Conservation (phyloP, 2,888 invertebrate species). For the Folsomia candida region DNA sequence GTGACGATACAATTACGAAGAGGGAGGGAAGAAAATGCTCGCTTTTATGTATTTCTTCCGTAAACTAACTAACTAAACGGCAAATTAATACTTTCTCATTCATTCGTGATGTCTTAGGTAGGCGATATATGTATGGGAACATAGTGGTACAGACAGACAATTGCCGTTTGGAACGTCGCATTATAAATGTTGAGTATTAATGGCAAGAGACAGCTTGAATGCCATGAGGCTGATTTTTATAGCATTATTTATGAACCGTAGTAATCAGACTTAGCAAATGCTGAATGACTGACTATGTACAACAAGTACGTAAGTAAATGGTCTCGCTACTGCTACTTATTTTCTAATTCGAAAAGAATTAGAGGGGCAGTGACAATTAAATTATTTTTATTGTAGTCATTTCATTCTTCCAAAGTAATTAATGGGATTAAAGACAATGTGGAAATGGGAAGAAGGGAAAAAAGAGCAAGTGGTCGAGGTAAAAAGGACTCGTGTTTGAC, state of each 20-base stretch:
- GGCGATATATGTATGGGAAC: no score
- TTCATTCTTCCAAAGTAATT: not conserved
- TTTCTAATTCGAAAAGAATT: not conserved
- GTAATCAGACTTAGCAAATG: not conserved
- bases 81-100: not conserved
- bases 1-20: not conserved
- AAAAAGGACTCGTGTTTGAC: no score
- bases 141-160: no score
- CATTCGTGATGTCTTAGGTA: not conserved
- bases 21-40: constrained; percentile 12
- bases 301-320: not conserved
- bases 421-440: no score
- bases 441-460: no score
- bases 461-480: no score
- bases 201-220: not conserved
- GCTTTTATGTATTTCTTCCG: not conserved
- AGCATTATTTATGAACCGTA: constrained; percentile 16
- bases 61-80: not conserved
- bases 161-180: not conserved
- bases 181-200: not conserved
- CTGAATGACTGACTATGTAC: no score
- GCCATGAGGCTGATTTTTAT: constrained; percentile 9
- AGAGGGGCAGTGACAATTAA: not conserved
- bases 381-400: not conserved
- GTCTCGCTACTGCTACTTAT: not conserved